These are phyloP conservation scores for Botia kubotai DNA, from an alignment of 2,797 vertebrate species.

Conservation along the genomic window DNA sequence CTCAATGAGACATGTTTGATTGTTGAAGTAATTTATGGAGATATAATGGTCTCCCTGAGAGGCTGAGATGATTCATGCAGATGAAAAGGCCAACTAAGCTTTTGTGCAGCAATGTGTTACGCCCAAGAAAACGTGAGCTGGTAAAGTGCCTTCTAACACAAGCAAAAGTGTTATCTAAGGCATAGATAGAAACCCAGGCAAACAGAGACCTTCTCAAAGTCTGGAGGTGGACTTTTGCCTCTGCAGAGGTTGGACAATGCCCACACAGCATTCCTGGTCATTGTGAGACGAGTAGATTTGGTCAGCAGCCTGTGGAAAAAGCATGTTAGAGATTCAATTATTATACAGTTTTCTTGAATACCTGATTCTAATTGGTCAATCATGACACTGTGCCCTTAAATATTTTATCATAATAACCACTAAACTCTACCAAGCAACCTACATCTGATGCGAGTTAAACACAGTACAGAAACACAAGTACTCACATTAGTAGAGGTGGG, in stretches of 20 bases:
- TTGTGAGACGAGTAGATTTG: constrained; percentile 94
- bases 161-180: neutral
- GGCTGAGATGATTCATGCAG: neutral
- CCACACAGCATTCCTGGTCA: constrained; percentile 98
- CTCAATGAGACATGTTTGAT: neutral
- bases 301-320: constrained; percentile 86
- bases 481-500: constrained; percentile 92
- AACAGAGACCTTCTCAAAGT: constrained; percentile 90
- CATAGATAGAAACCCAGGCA: neutral
- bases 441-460: neutral
- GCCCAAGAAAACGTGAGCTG: neutral
- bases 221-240: constrained; percentile 96
- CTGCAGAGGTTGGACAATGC: constrained; percentile 97
- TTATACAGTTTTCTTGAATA: neutral
- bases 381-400: too few relatives aligned
- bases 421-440: neutral
- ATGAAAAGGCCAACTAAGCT: neutral
- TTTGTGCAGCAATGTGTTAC: neutral
- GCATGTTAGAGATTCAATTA: neutral
- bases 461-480: constrained; percentile 44
- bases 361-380: neutral
- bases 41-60: neutral
- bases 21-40: neutral
- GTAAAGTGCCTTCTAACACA: neutral
- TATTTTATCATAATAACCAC: neutral